These are phyloP conservation scores for Copsychus sechellarum DNA, from an alignment of 2,113 vertebrate species.

Conservation along the genomic window DNA sequence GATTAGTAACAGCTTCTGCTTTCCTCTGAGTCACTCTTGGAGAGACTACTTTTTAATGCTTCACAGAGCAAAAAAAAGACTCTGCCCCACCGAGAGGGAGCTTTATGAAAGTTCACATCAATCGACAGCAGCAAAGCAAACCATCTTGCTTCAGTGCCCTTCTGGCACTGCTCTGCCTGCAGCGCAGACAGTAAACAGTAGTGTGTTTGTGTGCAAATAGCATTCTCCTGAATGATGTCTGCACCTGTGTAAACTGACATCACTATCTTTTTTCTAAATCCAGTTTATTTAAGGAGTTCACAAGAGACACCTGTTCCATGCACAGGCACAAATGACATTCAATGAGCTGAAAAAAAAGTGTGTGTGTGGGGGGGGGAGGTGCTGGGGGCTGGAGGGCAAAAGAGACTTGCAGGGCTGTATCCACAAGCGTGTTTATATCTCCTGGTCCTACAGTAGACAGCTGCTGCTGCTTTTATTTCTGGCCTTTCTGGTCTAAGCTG, in stretches of 20 bases:
- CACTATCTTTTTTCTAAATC: slow-evolving; percentile 28
- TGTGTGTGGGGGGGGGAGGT: neutral
- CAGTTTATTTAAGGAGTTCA: slow-evolving; percentile 67
- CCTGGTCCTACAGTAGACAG: neutral
- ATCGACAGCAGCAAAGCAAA: slow-evolving; percentile 54
- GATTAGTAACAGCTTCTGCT: slow-evolving; percentile 17
- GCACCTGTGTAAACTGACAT: slow-evolving; percentile 75
- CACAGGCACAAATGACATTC: slow-evolving; percentile 49
- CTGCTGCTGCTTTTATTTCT: neutral
- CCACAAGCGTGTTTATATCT: neutral
- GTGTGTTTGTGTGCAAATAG: slow-evolving; percentile 69
- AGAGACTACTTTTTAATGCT: slow-evolving; percentile 9
- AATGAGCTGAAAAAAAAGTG: neutral
- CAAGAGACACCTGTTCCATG: slow-evolving; percentile 67
- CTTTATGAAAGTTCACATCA: slow-evolving; percentile 45
- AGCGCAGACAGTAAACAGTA: slow-evolving; percentile 60
- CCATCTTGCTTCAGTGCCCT: slow-evolving; percentile 60
- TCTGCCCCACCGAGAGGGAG: neutral
- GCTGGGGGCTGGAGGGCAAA: neutral
- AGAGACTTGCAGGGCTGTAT: neutral
- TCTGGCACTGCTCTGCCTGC: slow-evolving; percentile 62
- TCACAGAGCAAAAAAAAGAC: slow-evolving; percentile 3
- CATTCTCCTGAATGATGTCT: slow-evolving; percentile 69
- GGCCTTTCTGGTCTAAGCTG: neutral
- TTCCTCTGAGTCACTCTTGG: neutral